Base-by-base conservation (phyloP, 2,113 vertebrate genomes). In the Pitta sordida region DNA sequence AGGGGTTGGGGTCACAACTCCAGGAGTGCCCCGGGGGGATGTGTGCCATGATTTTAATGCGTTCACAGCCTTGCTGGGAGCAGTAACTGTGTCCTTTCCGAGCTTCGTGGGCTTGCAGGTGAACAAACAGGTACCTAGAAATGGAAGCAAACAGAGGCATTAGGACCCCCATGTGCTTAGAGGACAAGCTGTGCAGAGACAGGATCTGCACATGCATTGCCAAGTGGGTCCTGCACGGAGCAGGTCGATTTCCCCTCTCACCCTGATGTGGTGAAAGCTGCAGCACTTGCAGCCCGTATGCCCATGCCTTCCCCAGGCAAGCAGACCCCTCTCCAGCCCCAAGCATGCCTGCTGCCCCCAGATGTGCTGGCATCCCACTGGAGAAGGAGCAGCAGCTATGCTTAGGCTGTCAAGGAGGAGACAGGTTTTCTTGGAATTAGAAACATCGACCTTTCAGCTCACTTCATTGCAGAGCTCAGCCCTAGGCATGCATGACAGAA, bases 61-160 rank as follows among this genome's bases (percentile, higher is more conserved):
- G 30, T 67, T 97, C 97, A 0, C 95, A 97, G 81, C 96, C 97
- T 52, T 34, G 75, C 52, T 95, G 87, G 51, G 94, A 97, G 92
- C 95, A 97, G 65, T 96, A 95, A 55, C 96, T 96, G 58, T 95
- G 94, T 37, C 88, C 97, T 67, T 80, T 55, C 26, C 86, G 63
- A 63, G 52, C 20, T 68, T 82, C 77, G 0, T 55, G 86, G 49
- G 96, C 94, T 94, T 95, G 79, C 68, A 96, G 92, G 59, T 83
- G 84, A 59, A 97, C 58, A 80, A 96, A 97, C 1, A 97, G 93
- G 81, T 96, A 92, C 71, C 97, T 97, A 37, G 26, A 74, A 62
- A 74, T 5, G 22, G 74, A 24, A 94, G 43, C 59, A 53, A 80
- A 58, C 13, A 46, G 27, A 62, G 44, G 34, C 53, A 53, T 73